These are phyloP conservation scores for Phrynocephalus vlangalii DNA, from an alignment of 2,797 vertebrate genomes.

Conservation along the genomic window DNA sequence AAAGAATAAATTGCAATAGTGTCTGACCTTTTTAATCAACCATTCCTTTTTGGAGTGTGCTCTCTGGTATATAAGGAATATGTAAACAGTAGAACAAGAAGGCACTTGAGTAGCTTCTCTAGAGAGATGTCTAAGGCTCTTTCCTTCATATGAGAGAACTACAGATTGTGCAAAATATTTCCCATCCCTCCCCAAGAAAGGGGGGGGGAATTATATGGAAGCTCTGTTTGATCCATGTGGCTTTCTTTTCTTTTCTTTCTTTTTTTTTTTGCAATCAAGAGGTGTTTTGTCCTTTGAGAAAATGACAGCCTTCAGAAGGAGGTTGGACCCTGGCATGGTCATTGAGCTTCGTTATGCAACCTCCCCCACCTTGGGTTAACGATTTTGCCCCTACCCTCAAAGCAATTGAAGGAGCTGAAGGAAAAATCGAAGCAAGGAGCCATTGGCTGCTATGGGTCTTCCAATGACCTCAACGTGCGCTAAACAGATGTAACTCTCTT, in stretches of 20 bases:
- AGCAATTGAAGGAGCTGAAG: not conserved
- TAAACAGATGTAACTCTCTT: not conserved
- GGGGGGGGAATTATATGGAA: not conserved
- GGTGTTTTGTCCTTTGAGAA: not conserved
- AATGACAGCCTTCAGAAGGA: not conserved
- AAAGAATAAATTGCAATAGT: not conserved
- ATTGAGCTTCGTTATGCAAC: not conserved
- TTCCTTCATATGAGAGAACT: not conserved
- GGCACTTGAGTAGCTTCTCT: not conserved
- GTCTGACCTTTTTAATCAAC: not conserved
- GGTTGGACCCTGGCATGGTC: not conserved
- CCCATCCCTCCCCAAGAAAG: no score
- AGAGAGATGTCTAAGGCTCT: not conserved
- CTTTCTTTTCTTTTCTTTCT: not conserved
- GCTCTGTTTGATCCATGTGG: not conserved
- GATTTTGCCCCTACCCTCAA: not conserved
- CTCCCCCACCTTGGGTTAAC: accelerated
- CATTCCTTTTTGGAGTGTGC: not conserved
- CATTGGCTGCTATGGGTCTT: not conserved
- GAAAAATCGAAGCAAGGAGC: not conserved
- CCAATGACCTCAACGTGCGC: not conserved
- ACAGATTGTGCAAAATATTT: not conserved
- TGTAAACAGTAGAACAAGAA: not conserved
- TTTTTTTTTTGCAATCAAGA: not conserved
- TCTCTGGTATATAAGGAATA: not conserved